Conservation (phyloP, 1,140 invertebrate genomes). For the Belonocnema kinseyi region DNA sequence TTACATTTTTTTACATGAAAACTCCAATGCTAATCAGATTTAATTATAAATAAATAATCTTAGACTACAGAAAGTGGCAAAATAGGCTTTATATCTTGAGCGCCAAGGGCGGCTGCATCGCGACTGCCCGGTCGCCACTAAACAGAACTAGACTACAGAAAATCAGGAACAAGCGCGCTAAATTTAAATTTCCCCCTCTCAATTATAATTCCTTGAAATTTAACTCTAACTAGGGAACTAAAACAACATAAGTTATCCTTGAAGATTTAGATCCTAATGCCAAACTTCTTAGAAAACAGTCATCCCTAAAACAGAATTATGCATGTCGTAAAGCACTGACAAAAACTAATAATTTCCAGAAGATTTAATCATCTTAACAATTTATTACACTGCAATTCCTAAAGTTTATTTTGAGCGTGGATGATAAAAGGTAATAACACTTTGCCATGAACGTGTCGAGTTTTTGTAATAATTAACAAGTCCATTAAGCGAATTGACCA, state of each 20-base stretch:
- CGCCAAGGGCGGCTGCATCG: no score
- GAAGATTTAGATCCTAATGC: slow-evolving; percentile 1
- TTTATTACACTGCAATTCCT: not conserved
- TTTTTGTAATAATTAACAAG: slow-evolving; percentile 15
- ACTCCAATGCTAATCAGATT: no score
- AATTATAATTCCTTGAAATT: no score
- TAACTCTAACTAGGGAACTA: no score
- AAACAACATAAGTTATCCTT: not conserved
- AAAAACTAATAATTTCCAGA: not conserved
- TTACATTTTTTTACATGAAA: no score
- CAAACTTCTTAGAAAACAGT: not conserved
- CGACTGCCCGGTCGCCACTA: no score
- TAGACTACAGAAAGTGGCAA: no score
- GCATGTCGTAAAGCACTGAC: not conserved
- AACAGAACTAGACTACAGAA: no score
- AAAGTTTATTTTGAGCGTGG: slow-evolving; percentile 6
- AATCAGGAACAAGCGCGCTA: no score
- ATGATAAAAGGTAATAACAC: not conserved
- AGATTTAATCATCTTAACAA: slow-evolving; percentile 4
- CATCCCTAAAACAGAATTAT: slow-evolving; percentile 4
- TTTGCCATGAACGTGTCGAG: not conserved
- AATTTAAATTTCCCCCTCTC: no score
- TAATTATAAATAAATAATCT: no score
- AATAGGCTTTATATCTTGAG: no score
- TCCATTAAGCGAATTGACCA: slow-evolving; percentile 19